Evolutionary conservation across 2,113 vertebrate species (phyloP), one percentile per base, ranked within the genome.

Genomic region (Nicator chloris): DNA sequence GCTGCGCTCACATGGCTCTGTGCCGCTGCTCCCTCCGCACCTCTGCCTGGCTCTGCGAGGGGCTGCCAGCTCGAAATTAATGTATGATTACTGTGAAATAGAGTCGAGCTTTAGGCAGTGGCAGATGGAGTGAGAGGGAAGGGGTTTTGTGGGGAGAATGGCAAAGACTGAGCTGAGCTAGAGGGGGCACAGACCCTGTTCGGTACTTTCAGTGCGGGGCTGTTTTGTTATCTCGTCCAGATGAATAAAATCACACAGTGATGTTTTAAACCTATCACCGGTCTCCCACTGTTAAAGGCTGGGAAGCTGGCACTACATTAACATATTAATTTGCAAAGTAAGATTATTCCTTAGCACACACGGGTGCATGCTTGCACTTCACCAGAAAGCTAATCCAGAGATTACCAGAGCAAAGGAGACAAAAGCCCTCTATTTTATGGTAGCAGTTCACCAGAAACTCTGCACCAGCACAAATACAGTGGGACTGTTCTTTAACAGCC

Each of bases 1-100:
- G 79, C 97, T 92, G 79, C 82, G 16, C 98, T 98, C 98, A 98
- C 98, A 98, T 98, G 97, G 97, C 92, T 91, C 96, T 39, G 96
- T 88, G 95, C 96, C 84, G 92, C 97, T 61, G 84, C 93, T 96
- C 95, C 87, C 97, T 86, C 95, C 39, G 78, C 96, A 96, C 93
- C 93, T 87, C 97, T 93, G 94, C 94, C 95, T n/a, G 81, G 77
- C 89, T 94, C 95, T 95, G 96, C 45, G 5, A 96, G 92, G 97
- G 95, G 95, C 95, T 96, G 96, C 93, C 27, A 39, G 40, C 94
- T 96, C 77, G 0, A 90, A 95, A 95, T 72, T 96, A 91, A 93
- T 64, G 79, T 78, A 23, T 59, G 82, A 83, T 88, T 88, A 86
- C 92, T 73, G 76, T 39, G 93, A 95, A 93, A 94, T 1, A 4